phyloP scores from a whole-genome alignment of 37 sponge, comb jelly and placozoan species.

The Bolinopsis microptera region DNA sequence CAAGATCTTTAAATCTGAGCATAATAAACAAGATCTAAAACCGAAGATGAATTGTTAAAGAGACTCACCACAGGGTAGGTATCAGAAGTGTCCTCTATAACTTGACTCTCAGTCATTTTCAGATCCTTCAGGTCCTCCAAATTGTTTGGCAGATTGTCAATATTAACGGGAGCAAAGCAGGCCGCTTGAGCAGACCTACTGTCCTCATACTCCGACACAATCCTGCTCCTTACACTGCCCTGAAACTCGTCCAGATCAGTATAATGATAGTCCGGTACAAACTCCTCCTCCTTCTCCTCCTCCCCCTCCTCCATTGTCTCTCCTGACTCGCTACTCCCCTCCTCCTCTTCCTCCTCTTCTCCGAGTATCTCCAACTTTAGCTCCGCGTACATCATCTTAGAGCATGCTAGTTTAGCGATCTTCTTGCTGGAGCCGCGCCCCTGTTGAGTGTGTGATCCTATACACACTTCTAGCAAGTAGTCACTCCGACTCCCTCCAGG shows the following conservation, averaged over 20 bases:
- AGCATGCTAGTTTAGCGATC: background rate
- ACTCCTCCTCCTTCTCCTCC: background rate
- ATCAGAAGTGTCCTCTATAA: background rate
- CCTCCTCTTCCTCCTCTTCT: background rate
- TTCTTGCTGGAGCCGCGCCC: constrained; percentile 16
- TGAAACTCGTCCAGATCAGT: background rate
- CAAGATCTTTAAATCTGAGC: too few relatives aligned
- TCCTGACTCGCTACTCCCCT: background rate
- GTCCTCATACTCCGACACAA: background rate
- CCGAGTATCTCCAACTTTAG: background rate
- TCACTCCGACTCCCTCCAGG: background rate
- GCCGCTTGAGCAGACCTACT: background rate
- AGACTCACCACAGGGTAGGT: background rate
- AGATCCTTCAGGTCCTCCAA: background rate
- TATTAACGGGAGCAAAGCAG: background rate
- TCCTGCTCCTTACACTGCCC: background rate
- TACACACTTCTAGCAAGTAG: background rate
- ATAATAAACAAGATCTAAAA: too few relatives aligned
- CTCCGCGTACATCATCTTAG: background rate
- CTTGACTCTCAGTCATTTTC: background rate
- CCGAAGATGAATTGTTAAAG: too few relatives aligned
- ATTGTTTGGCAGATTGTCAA: background rate
- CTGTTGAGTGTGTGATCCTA: background rate
- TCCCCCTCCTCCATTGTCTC: background rate
- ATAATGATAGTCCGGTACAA: background rate